Percentiles rank a stretch among this genome's conserved stretches.
These are phyloP conservation scores for Schizotus pectinicornis DNA, from an alignment of 2,888 invertebrate genomes.

Conservation along the genomic window DNA sequence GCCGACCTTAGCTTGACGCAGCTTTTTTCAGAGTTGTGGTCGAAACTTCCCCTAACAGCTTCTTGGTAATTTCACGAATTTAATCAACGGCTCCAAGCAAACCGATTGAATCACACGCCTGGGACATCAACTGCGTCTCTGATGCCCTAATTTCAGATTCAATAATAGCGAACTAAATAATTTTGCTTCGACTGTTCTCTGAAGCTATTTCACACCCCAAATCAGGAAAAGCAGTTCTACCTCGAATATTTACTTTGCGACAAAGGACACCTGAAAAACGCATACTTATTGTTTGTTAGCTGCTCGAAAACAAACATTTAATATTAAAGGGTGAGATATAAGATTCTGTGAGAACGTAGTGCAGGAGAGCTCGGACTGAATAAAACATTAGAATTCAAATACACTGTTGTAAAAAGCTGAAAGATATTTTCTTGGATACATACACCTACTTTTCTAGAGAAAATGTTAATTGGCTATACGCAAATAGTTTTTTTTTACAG, in stretches of 20 bases:
- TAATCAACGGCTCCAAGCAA: no score
- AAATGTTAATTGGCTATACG: no score
- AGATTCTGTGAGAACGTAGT: not conserved
- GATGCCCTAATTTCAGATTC: not conserved
- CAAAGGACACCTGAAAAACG: not conserved
- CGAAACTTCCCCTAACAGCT: not conserved
- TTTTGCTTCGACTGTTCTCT: not conserved
- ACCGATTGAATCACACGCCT: not conserved
- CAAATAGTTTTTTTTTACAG: not conserved
- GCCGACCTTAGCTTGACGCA: not conserved
- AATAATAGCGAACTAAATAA: not conserved
- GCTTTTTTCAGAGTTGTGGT: not conserved
- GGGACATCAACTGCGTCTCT: not conserved
- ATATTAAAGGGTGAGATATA: slow-evolving; percentile 4
- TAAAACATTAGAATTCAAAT: slow-evolving; percentile 10
- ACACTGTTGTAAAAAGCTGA: not conserved
- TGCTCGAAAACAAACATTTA: not conserved
- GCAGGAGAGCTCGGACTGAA: not conserved
- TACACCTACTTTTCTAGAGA: no score
- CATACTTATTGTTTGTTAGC: not conserved
- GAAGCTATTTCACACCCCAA: not conserved
- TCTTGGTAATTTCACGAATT: not conserved
- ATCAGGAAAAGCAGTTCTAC: not conserved
- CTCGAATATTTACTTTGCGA: not conserved
- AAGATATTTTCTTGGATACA: not conserved